These are phyloP conservation scores for Bucorvus abyssinicus DNA, from an alignment of 2,797 vertebrate genomes.

Conservation along the genomic window DNA sequence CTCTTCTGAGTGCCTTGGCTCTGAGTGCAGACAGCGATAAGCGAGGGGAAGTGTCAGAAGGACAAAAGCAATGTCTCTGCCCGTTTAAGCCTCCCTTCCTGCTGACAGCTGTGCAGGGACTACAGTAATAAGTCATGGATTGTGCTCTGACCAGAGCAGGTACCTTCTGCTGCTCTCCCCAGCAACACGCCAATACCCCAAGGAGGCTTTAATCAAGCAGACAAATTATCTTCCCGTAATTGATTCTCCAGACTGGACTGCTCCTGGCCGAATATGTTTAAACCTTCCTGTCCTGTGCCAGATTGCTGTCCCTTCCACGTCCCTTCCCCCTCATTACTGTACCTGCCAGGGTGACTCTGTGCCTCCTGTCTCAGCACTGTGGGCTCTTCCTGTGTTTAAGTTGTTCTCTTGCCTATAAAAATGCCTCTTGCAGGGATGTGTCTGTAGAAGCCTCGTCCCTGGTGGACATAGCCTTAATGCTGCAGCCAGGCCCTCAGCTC, in stretches of 20 bases:
- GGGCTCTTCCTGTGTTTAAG: constrained; percentile 6
- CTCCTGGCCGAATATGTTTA: constrained; percentile 2
- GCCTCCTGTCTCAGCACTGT: background rate
- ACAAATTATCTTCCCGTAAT: constrained; percentile 42
- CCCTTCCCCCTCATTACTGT: constrained; percentile 63
- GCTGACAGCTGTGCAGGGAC: background rate
- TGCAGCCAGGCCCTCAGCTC: constrained; percentile 33
- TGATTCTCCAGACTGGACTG: constrained; percentile 56
- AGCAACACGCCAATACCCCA: constrained; percentile 17
- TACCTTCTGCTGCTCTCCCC: constrained; percentile 20
- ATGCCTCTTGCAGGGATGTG: background rate
- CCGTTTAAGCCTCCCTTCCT: background rate
- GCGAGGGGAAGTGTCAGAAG: background rate
- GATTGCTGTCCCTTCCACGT: constrained; percentile 20
- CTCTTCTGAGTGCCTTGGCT: background rate
- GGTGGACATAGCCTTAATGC: background rate
- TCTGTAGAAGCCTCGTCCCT: constrained; percentile 8
- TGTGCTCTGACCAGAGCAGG: background rate
- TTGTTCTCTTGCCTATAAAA: constrained; percentile 24
- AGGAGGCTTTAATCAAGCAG: constrained; percentile 36
- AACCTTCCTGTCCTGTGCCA: constrained; percentile 11
- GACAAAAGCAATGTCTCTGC: background rate
- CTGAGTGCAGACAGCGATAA: background rate
- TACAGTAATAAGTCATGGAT: background rate
- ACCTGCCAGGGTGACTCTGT: constrained; percentile 52